These are phyloP conservation scores for Agrilus mali DNA, from an alignment of 2,888 invertebrate species.

Conservation along the genomic window DNA sequence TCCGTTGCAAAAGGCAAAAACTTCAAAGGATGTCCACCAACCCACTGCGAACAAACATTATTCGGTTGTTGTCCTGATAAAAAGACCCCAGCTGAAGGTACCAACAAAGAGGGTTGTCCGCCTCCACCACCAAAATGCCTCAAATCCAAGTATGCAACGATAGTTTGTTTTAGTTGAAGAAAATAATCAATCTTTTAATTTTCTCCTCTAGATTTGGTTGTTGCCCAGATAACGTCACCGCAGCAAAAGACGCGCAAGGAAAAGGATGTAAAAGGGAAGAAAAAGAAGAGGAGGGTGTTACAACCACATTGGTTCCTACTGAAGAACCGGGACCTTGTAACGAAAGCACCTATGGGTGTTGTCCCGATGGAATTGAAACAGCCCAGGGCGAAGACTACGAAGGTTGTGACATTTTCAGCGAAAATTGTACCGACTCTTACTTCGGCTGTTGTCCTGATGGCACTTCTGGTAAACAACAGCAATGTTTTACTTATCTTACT, in stretches of 20 bases:
- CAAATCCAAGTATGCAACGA: constrained; percentile 39
- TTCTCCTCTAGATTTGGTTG: constrained; percentile 56
- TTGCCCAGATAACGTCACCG: constrained; percentile 65
- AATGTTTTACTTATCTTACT: neutral
- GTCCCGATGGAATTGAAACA: constrained; percentile 50
- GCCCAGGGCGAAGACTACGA: constrained; percentile 51
- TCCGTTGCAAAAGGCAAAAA: constrained; percentile 62
- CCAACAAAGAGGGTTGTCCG: constrained; percentile 75
- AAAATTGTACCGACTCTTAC: constrained; percentile 43
- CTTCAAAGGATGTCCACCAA: constrained; percentile 61
- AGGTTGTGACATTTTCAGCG: constrained; percentile 35
- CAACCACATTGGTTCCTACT: constrained; percentile 20
- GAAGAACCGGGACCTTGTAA: constrained; percentile 34
- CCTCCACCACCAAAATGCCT: constrained; percentile 44
- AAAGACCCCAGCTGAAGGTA: constrained; percentile 63
- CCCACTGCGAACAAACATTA: constrained; percentile 61
- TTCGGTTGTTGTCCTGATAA: constrained; percentile 83
- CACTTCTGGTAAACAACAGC: constrained; percentile 39
- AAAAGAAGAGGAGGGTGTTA: constrained; percentile 20
- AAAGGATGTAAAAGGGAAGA: constrained; percentile 28
- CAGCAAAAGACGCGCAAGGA: constrained; percentile 37
- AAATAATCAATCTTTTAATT: constrained; percentile 1
- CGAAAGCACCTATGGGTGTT: constrained; percentile 57
- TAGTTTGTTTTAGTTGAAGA: neutral
- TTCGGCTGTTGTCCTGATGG: constrained; percentile 67